Percentiles rank a stretch among this genome's conserved stretches.
phyloP scores from a whole-genome alignment of 2,888 invertebrate genomes.

The Calameuta filiformis region DNA sequence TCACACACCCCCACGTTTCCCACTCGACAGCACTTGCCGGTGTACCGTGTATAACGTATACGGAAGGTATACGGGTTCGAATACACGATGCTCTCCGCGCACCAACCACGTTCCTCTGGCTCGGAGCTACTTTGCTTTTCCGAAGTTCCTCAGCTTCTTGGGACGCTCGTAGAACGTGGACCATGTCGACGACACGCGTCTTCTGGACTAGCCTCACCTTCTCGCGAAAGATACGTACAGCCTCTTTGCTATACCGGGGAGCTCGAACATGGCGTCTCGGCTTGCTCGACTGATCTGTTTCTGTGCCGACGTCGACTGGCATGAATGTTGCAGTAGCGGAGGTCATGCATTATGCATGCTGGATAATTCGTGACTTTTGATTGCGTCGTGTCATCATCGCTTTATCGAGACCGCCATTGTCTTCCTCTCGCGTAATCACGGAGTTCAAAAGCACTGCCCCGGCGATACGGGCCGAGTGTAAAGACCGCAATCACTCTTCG shows the following conservation, averaged over 20 bases:
- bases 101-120: neutral
- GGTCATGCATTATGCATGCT: constrained; percentile 45
- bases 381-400: constrained; percentile 49
- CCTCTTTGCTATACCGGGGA: neutral
- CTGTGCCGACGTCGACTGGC: constrained; percentile 13
- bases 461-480: neutral
- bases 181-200: neutral
- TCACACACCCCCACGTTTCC: constrained; percentile 7
- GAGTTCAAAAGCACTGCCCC: constrained; percentile 33
- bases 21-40: constrained; percentile 20
- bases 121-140: neutral
- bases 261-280: neutral
- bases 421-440: constrained; percentile 38
- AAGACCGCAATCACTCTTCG: neutral
- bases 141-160: neutral
- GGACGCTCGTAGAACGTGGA: neutral
- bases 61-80: neutral
- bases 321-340: constrained; percentile 44
- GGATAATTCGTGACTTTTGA: constrained; percentile 53
- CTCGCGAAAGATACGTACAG: neutral
- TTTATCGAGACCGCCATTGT: constrained; percentile 39
- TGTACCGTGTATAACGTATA: neutral
- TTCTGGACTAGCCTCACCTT: neutral
- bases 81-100: neutral
- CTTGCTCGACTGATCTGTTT: neutral